phyloP scores from a whole-genome alignment of 2,888 invertebrate species.

The Hyposoter dolosus region DNA sequence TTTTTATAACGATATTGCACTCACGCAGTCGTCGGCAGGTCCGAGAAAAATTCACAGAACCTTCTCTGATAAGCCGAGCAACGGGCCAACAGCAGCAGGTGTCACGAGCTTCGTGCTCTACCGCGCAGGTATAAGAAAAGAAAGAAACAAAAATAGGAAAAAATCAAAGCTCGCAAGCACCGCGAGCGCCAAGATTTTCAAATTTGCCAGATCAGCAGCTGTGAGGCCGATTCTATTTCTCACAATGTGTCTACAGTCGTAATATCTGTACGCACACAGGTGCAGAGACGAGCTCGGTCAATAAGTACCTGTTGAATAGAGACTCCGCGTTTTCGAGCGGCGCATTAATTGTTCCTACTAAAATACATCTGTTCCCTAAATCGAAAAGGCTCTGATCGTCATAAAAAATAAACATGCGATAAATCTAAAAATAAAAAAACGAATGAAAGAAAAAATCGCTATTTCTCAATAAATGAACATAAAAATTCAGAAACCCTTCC shows the following conservation, averaged over 20 bases:
- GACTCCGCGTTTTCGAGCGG: background rate
- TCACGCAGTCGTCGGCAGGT: background rate
- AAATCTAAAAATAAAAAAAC: background rate
- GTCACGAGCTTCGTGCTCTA: constrained; percentile 23
- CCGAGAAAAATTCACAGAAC: constrained; percentile 14
- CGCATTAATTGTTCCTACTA: background rate
- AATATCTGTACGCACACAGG: constrained; percentile 53
- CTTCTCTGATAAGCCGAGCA: constrained; percentile 44
- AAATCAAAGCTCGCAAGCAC: constrained; percentile 39
- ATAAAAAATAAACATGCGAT: background rate
- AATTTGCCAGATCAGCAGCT: constrained; percentile 54
- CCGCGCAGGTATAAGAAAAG: constrained; percentile 5
- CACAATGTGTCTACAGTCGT: constrained; percentile 4
- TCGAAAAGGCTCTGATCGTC: background rate
- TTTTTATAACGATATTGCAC: constrained; percentile 44
- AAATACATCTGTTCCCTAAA: background rate
- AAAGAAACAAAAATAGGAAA: constrained; percentile 14
- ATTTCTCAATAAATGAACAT: too few species aligned
- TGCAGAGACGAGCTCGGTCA: constrained; percentile 48
- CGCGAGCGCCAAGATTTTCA: constrained; percentile 48
- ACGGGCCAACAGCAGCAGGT: constrained; percentile 40
- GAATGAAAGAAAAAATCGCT: background rate
- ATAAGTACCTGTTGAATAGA: constrained; percentile 58
- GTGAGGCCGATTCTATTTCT: constrained; percentile 27
- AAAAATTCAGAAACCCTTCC: background rate